phyloP scores from a whole-genome alignment of 2,113 vertebrate species.

The Oryzias javanicus region DNA sequence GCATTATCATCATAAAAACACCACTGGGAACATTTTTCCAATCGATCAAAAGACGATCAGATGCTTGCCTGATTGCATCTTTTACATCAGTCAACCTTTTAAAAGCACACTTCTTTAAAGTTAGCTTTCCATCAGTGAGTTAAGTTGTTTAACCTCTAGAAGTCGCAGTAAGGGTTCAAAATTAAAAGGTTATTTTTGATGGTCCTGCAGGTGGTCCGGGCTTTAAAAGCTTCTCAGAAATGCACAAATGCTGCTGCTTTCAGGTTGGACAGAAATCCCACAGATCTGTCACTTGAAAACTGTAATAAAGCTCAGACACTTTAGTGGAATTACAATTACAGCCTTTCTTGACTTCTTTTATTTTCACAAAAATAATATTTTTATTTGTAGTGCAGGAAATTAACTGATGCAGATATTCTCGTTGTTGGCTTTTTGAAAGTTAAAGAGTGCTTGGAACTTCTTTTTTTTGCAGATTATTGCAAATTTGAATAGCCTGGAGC shows the following conservation, averaged over 20 bases:
- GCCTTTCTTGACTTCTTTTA: background rate
- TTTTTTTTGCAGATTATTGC: no score
- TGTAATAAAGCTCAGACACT: slow-evolving; percentile 44
- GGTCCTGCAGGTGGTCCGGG: slow-evolving; percentile 35
- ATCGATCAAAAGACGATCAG: no score
- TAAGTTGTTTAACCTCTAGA: slow-evolving; percentile 8
- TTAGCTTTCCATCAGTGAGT: background rate
- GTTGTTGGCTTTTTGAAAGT: no score
- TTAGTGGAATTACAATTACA: slow-evolving; percentile 25
- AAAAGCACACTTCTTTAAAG: slow-evolving; percentile 41
- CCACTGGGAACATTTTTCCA: no score
- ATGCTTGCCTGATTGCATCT: no score
- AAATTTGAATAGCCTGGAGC: slow-evolving; percentile 1
- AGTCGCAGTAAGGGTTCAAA: slow-evolving; percentile 15
- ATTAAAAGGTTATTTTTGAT: slow-evolving; percentile 26
- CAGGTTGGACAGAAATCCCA: slow-evolving; percentile 41
- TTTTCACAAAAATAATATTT: background rate
- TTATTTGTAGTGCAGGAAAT: background rate
- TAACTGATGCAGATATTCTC: no score
- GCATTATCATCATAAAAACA: no score
- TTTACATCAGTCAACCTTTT: slow-evolving; percentile 30
- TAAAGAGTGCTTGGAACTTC: no score
- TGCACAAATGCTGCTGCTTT: slow-evolving; percentile 45
- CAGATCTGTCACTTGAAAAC: slow-evolving; percentile 48
- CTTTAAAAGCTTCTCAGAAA: slow-evolving; percentile 35